phyloP scores from a whole-genome alignment of 2,888 invertebrate genomes.

The Matsumyia berberina region DNA sequence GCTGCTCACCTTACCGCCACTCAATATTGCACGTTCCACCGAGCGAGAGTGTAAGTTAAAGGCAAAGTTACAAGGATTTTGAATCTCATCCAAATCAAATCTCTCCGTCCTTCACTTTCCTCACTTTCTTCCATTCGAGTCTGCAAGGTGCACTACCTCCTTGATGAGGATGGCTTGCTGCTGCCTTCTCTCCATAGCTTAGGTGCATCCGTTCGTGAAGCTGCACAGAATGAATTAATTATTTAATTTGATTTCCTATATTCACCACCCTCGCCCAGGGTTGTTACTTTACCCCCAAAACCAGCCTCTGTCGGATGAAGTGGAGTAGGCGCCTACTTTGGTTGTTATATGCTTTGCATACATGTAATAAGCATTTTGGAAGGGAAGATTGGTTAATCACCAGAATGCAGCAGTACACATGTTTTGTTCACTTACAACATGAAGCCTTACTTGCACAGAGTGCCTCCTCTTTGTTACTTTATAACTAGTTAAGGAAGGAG shows the following conservation, averaged over 20 bases:
- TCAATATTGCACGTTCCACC: slow-evolving; percentile 52
- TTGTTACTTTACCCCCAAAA: slow-evolving; percentile 40
- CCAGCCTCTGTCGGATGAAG: slow-evolving; percentile 18
- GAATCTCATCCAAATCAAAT: slow-evolving; percentile 53
- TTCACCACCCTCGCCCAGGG: slow-evolving; percentile 18
- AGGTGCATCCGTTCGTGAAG: slow-evolving; percentile 56
- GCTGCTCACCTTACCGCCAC: slow-evolving; percentile 36
- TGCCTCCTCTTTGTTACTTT: slow-evolving; percentile 9
- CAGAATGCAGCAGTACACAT: slow-evolving; percentile 42
- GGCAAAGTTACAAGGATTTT: slow-evolving; percentile 34
- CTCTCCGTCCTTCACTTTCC: not conserved
- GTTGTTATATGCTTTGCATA: slow-evolving; percentile 32
- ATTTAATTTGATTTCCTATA: slow-evolving; percentile 72
- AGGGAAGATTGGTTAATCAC: slow-evolving; percentile 66
- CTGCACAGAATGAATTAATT: slow-evolving; percentile 69
- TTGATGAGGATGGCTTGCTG: slow-evolving; percentile 11
- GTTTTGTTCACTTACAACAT: slow-evolving; percentile 15
- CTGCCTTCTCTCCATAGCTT: slow-evolving; percentile 6
- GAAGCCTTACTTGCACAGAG: not conserved
- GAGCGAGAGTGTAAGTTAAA: slow-evolving; percentile 13
- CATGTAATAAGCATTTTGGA: slow-evolving; percentile 52
- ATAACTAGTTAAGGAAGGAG: slow-evolving; percentile 43
- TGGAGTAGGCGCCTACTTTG: slow-evolving; percentile 3
- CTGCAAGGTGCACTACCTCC: not conserved
- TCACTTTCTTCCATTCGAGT: not conserved